Conservation (phyloP, 23 tunicate species). For the Phallusia fumigata region DNA sequence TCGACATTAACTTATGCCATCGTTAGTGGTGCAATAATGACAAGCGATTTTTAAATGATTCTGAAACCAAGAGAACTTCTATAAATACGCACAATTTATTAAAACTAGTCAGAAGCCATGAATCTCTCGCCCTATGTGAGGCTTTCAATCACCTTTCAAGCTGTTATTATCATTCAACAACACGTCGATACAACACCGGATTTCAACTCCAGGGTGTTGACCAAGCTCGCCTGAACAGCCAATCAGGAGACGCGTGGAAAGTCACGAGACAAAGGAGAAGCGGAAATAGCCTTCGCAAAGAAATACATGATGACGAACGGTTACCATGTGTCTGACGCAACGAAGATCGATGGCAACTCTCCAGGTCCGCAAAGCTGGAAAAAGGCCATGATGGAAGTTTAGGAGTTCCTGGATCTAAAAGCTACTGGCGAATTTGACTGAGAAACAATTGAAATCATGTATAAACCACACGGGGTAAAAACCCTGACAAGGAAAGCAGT, state of each 20-base stretch:
- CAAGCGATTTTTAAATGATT: neutral
- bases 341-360: slow-evolving; percentile 20
- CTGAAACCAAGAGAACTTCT: neutral
- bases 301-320: slow-evolving; percentile 68
- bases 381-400: slow-evolving; percentile 51
- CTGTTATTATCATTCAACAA: neutral
- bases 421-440: slow-evolving; percentile 71
- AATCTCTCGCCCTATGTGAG: neutral
- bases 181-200: neutral
- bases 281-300: neutral
- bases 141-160: neutral
- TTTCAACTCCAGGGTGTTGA: neutral
- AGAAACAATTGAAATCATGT: slow-evolving; percentile 64
- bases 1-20: too few relatives aligned
- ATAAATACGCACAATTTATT: neutral
- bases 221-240: neutral
- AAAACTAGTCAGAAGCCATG: neutral
- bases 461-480: slow-evolving; percentile 73
- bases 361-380: slow-evolving; percentile 40
- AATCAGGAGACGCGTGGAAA: neutral
- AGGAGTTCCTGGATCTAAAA: slow-evolving; percentile 49
- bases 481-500: slow-evolving; percentile 66
- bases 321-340: slow-evolving; percentile 46
- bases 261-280: neutral
- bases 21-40: too few relatives aligned